phyloP scores from a whole-genome alignment of 2,888 invertebrate genomes.

The Pseudococcus longispinus region DNA sequence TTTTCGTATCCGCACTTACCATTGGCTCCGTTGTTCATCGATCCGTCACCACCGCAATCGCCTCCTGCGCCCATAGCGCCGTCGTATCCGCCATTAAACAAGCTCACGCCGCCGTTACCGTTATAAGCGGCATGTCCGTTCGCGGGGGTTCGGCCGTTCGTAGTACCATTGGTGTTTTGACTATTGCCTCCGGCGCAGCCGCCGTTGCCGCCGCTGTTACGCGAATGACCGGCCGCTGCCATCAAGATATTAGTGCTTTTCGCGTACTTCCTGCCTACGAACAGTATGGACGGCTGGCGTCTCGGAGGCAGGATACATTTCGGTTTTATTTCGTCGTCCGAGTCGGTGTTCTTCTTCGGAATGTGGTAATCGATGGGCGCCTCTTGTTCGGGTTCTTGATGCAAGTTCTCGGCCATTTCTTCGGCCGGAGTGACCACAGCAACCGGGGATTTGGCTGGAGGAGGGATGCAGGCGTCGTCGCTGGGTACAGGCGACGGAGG shows the following conservation, averaged over 20 bases:
- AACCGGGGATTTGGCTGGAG: conserved; percentile 52
- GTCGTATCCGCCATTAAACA: conserved; percentile 78
- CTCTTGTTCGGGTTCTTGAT: conserved; percentile 74
- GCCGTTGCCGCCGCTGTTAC: conserved; percentile 69
- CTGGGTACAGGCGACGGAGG: conserved; percentile 56
- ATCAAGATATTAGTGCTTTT: conserved; percentile 67
- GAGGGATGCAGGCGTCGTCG: not conserved
- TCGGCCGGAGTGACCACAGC: not conserved
- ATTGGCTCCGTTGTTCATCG: conserved; percentile 65
- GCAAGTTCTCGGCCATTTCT: not conserved
- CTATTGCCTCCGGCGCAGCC: conserved; percentile 60
- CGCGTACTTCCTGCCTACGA: conserved; percentile 43
- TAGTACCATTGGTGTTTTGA: conserved; percentile 4
- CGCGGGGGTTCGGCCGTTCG: not conserved
- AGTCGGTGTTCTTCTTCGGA: conserved; percentile 70
- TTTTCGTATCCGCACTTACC: conserved; percentile 57
- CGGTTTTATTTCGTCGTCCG: conserved; percentile 61
- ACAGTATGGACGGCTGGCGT: conserved; percentile 28
- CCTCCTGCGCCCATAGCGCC: conserved; percentile 71
- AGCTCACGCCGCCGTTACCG: conserved; percentile 60
- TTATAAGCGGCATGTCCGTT: conserved; percentile 1
- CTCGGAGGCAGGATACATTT: conserved; percentile 2
- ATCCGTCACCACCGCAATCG: conserved; percentile 65
- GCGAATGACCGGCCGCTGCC: conserved; percentile 82
- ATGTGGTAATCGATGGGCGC: conserved; percentile 90